These are phyloP conservation scores for Falco cherrug DNA, from an alignment of 2,797 vertebrate genomes.

Conservation along the genomic window DNA sequence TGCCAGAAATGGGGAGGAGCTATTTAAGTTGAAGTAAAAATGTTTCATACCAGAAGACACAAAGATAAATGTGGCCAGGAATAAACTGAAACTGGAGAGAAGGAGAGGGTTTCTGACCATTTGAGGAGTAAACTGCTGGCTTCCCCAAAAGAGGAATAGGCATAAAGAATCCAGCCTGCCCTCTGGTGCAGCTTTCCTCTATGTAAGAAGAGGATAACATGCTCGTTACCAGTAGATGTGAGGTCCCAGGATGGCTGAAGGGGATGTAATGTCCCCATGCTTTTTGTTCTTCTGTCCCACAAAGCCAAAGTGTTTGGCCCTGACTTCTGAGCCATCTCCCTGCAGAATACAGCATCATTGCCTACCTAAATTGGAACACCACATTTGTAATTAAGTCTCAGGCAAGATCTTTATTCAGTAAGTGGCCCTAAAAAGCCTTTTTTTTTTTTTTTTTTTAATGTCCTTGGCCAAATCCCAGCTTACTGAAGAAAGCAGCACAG, in stretches of 20 bases:
- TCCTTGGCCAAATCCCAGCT: constrained; percentile 46
- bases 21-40: constrained; percentile 25
- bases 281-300: background rate
- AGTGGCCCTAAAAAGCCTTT: constrained; percentile 18
- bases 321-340: background rate
- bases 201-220: background rate
- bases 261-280: background rate
- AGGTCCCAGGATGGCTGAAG: background rate
- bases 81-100: constrained; percentile 14
- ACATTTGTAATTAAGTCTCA: constrained; percentile 41
- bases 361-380: background rate
- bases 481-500: constrained; percentile 9
- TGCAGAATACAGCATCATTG: background rate
- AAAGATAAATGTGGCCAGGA: background rate
- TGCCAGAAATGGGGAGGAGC: background rate
- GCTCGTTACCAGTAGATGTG: background rate
- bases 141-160: background rate
- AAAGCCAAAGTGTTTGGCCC: background rate
- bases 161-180: background rate
- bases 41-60: constrained; percentile 9
- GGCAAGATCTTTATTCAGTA: constrained; percentile 18
- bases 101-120: background rate
- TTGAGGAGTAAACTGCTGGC: background rate
- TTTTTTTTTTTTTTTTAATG: background rate
- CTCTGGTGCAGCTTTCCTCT: background rate